phyloP scores from a whole-genome alignment of 1,140 invertebrate genomes.

The Drosophila repleta region DNA sequence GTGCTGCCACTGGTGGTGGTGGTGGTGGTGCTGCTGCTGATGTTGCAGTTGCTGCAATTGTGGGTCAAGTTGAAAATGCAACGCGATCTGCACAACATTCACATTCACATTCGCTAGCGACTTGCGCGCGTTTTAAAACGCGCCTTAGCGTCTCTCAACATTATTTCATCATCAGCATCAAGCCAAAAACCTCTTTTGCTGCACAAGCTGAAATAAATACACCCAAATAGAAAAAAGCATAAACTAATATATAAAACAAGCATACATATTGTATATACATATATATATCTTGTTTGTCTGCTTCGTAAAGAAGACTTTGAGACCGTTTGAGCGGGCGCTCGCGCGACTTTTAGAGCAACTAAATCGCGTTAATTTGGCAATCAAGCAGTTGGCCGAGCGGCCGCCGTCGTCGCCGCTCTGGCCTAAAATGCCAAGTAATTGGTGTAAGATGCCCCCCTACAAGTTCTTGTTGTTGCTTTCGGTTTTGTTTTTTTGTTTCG shows the following conservation, averaged over 20 bases:
- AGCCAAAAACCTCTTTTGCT: slow-evolving; percentile 29
- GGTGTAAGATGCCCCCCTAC: slow-evolving; percentile 65
- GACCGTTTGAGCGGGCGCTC: slow-evolving; percentile 4
- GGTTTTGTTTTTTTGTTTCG: slow-evolving; percentile 41
- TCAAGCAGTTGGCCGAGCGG: slow-evolving; percentile 13
- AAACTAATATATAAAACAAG: neutral
- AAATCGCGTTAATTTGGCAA: slow-evolving; percentile 76
- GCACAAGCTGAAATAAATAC: slow-evolving; percentile 34
- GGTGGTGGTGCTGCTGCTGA: slow-evolving; percentile 7
- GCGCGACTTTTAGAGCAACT: slow-evolving; percentile 49
- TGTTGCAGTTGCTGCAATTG: slow-evolving; percentile 43
- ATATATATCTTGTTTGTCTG: slow-evolving; percentile 21
- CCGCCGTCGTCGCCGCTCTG: slow-evolving; percentile 26
- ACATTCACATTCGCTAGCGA: slow-evolving; percentile 55
- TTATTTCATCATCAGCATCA: slow-evolving; percentile 43
- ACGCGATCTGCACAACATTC: slow-evolving; percentile 47
- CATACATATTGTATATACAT: slow-evolving; percentile 4
- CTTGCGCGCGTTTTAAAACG: slow-evolving; percentile 57
- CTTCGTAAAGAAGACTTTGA: slow-evolving; percentile 42
- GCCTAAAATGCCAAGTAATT: slow-evolving; percentile 61
- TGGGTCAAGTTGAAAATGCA: slow-evolving; percentile 81
- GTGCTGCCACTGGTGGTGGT: slow-evolving; percentile 1
- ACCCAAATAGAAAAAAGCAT: slow-evolving; percentile 13
- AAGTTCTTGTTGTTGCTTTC: slow-evolving; percentile 29
- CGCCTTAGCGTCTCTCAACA: slow-evolving; percentile 19